phyloP scores from a whole-genome alignment of 1,140 invertebrate species.

The Pseudoatta argentina region DNA sequence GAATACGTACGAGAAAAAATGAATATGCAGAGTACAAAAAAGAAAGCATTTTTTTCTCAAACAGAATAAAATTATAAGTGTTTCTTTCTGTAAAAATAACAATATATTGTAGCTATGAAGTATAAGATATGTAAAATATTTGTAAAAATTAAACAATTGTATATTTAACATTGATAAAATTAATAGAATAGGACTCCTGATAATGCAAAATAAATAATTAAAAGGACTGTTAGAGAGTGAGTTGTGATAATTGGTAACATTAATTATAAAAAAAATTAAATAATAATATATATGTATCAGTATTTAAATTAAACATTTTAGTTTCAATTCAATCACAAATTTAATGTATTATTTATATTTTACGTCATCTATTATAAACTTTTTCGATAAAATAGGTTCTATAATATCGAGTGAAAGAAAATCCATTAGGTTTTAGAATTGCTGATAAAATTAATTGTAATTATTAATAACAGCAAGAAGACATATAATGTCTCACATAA shows the following conservation, averaged over 20 bases:
- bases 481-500: not conserved
- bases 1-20: conserved; percentile 33
- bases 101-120: not conserved
- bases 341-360: not conserved
- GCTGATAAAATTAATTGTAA: not conserved
- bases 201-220: too few species aligned
- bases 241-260: too few species aligned
- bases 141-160: not conserved
- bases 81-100: not conserved
- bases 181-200: too few species aligned
- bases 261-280: too few species aligned
- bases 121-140: not conserved
- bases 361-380: not conserved
- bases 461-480: not conserved
- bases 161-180: not conserved
- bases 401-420: conserved; percentile 14
- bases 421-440: not conserved
- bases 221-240: too few species aligned
- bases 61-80: not conserved
- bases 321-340: too few species aligned
- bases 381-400: not conserved
- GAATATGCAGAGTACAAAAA: conserved; percentile 10
- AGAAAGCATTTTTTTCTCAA: not conserved
- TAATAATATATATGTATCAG: too few species aligned
- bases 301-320: too few species aligned